Evolutionary conservation across 2,797 vertebrate genomes (phyloP).

Genomic region (Poecilia gillii): DNA sequence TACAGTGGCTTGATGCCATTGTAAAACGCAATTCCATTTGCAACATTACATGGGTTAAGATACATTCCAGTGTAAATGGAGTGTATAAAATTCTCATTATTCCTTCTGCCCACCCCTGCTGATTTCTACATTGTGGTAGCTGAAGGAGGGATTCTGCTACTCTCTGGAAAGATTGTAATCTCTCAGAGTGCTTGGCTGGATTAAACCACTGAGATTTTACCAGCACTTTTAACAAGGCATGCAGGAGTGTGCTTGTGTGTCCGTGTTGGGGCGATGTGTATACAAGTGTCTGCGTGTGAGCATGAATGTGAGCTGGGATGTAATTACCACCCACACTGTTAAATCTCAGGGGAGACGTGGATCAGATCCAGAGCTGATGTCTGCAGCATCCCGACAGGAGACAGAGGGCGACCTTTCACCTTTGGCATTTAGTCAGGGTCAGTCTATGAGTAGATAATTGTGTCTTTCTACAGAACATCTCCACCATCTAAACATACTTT

Average conservation of each 20-base stretch:
- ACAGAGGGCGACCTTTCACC: constrained; percentile 59
- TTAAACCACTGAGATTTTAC: constrained; percentile 23
- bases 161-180: constrained; percentile 39
- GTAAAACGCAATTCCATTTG: constrained; percentile 1
- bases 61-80: constrained; percentile 55
- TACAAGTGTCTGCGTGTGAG: background rate
- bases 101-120: constrained; percentile 42
- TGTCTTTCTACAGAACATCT: constrained; percentile 22
- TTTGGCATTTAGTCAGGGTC: constrained; percentile 36
- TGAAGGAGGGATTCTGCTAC: constrained; percentile 30
- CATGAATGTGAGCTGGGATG: constrained; percentile 16
- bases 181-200: constrained; percentile 43
- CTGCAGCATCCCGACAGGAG: constrained; percentile 53
- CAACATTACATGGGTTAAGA: constrained; percentile 18
- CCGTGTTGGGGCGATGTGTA: constrained; percentile 11
- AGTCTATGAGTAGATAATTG: constrained; percentile 22
- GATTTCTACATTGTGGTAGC: constrained; percentile 15
- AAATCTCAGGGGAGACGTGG: constrained; percentile 48
- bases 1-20: constrained; percentile 12
- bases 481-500: constrained; percentile 23
- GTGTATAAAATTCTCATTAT: constrained; percentile 43
- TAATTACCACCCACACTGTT: constrained; percentile 69
- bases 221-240: constrained; percentile 8
- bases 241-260: constrained; percentile 14
- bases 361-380: constrained; percentile 59